Evolutionary conservation across 2,797 vertebrate genomes (phyloP), one percentile per base, ranked within the genome.

Genomic region (Cetoscarus ocellatus): DNA sequence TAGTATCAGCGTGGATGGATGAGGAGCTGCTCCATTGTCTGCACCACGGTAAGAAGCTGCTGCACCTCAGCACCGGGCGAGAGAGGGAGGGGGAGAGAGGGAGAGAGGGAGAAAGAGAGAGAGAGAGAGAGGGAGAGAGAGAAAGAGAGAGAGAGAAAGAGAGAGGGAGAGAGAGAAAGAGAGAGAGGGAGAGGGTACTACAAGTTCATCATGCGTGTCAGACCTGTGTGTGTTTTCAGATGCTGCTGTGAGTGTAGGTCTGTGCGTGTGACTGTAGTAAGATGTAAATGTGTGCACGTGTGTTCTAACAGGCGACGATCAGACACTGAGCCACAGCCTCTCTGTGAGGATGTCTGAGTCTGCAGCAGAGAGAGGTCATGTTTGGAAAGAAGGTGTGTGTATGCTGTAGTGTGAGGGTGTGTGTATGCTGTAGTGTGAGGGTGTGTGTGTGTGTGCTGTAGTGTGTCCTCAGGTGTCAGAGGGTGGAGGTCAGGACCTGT

Each of bases 21-120:
- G 77, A 77, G 79, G 77, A 70, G 52, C 59, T 61, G 70, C 84
- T 84, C 77, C 70, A 73, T 87, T 83, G 86, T 87, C 84, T 67
- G 45, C 83, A 73, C 2, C 65, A 82, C 73, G 91, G 89, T 91
- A 92, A 89, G 89, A 90, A 60, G 69, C 61, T 70, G 34, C 47
- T 52, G 48, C 74, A 64, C 67, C n/a, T 63, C 43, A n/a, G 64
- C 43, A 54, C n/a, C 2, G 9, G 11, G n/a, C 18, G 17, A 18
- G 27, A 27, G 27, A 27, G 27, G 4, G 27, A 27, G 27, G 4
- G 27, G 27, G 27, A 27, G 27, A 27, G 27, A 27, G 27, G 4
- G 27, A 4, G 27, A 27, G 2, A 27, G 27, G 4, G 27, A 27
- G 27, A 27, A 4, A 27, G 27, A 27, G 27, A 27, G 27, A 27